These are phyloP conservation scores for Cynopterus sphinx DNA, from an alignment of 2,797 vertebrate species.

Conservation along the genomic window DNA sequence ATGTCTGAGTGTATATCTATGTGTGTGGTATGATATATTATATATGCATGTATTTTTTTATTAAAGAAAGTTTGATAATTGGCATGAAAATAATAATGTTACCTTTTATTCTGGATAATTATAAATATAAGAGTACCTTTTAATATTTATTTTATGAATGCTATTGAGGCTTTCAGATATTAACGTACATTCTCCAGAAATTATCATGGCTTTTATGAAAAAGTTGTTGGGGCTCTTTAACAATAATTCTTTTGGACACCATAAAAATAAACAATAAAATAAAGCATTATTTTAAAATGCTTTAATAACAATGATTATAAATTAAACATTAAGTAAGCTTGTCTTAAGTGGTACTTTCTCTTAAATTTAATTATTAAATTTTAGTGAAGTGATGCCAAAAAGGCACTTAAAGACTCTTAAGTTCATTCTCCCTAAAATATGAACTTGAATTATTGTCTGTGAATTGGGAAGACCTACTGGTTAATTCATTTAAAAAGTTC, in stretches of 20 bases:
- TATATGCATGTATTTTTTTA: not conserved
- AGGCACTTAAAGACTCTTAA: not conserved
- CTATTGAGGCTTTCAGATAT: not conserved
- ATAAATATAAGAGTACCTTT: not conserved
- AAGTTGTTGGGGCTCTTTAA: not conserved
- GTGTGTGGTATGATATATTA: not conserved
- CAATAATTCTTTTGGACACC: not conserved
- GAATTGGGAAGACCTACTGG: not conserved
- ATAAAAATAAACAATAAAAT: not conserved
- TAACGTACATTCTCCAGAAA: not conserved
- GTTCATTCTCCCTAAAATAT: not conserved
- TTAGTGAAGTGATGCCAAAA: not conserved
- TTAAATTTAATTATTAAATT: not conserved
- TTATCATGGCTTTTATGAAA: not conserved
- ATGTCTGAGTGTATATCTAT: not conserved
- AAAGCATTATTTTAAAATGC: not conserved
- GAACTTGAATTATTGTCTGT: not conserved
- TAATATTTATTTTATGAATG: slow-evolving; percentile 18
- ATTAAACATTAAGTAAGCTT: not conserved
- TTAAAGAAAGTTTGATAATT: not conserved
- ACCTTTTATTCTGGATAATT: not conserved
- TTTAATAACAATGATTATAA: not conserved
- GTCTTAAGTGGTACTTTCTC: not conserved
- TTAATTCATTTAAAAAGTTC: not conserved
- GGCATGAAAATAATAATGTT: not conserved